Evolutionary conservation across 2,797 vertebrate species (phyloP).

Genomic region (Microhierax caerulescens): DNA sequence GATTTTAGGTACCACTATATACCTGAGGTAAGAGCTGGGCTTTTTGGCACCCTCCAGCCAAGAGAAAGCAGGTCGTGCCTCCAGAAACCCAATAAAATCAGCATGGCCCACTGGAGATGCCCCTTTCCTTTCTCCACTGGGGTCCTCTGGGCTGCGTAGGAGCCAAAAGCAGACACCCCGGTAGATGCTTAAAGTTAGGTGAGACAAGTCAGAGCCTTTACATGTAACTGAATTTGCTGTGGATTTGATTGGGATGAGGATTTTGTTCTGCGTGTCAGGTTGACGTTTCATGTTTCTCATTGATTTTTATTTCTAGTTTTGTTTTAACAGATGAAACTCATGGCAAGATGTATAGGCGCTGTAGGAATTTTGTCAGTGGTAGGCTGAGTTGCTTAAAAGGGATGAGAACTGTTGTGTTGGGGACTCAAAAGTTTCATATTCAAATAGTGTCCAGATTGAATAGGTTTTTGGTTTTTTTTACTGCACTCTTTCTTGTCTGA

Average conservation of each 20-base stretch:
- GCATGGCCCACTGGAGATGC: neutral
- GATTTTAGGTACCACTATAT: neutral
- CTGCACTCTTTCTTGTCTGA: conserved; percentile 31
- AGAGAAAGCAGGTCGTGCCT: neutral
- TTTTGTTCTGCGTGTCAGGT: neutral
- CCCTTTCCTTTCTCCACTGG: neutral
- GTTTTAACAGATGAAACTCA: neutral
- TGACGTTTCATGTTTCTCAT: neutral
- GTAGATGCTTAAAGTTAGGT: neutral
- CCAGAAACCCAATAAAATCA: neutral
- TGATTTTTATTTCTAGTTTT: neutral
- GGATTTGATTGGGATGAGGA: neutral
- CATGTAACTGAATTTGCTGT: neutral
- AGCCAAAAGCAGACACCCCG: neutral
- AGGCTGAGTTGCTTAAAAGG: neutral
- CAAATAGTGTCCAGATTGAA: conserved; percentile 24
- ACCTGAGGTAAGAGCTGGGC: neutral
- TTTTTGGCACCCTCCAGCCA: neutral
- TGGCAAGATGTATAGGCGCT: neutral
- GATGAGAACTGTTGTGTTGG: neutral
- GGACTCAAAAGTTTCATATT: conserved; percentile 43
- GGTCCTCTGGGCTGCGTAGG: neutral
- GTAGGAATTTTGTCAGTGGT: neutral
- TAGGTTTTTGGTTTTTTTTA: conserved; percentile 27
- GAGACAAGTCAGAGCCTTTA: neutral